Percentiles rank a stretch among this genome's conserved stretches.
Conservation (phyloP, 2,113 vertebrate species). For the Archilochus colubris region DNA sequence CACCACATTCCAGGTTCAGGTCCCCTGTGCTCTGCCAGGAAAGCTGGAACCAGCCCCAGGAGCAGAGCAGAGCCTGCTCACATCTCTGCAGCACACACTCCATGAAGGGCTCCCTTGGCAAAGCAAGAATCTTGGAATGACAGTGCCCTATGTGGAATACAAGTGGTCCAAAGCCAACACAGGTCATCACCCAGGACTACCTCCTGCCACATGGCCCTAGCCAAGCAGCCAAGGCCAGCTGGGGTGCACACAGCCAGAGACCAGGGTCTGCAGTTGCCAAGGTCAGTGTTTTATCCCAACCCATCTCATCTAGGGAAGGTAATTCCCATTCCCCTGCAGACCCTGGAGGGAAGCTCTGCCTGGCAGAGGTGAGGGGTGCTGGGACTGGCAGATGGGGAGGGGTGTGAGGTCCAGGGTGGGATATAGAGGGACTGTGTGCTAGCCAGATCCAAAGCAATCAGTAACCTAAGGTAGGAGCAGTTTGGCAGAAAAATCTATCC, state of each 20-base stretch:
- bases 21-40: neutral
- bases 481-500: neutral
- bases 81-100: neutral
- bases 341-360: neutral
- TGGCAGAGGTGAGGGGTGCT: neutral
- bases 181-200: neutral
- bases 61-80: neutral
- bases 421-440: accelerated
- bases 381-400: neutral
- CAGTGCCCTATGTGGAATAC: neutral
- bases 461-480: neutral
- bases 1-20: neutral
- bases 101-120: accelerated
- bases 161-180: accelerated
- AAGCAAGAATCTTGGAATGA: neutral
- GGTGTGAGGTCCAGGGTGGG: accelerated
- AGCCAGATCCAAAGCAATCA: neutral
- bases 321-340: neutral
- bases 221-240: neutral
- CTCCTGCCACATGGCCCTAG: accelerated
- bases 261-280: neutral
- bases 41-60: neutral
- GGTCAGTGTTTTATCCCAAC: neutral
- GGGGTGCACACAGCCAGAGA: neutral
- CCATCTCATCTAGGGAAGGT: neutral